These are phyloP conservation scores for Nipponia nippon DNA, from an alignment of 2,113 vertebrate species.

Conservation along the genomic window DNA sequence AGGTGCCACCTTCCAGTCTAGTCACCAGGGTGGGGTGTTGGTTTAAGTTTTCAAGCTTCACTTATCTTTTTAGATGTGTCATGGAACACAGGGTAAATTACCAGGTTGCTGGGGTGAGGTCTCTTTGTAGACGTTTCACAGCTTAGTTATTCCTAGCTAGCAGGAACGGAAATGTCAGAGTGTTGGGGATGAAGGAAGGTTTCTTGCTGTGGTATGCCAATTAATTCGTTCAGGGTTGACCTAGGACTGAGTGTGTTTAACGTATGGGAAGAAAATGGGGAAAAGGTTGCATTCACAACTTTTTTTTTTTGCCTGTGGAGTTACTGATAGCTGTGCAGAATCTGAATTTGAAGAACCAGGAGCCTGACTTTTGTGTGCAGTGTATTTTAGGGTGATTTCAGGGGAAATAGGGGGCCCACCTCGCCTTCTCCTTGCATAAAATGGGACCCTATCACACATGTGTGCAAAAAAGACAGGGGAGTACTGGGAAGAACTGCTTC, in stretches of 20 bases:
- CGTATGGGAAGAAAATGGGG: not conserved
- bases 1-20: not conserved
- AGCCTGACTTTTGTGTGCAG: rapidly evolving
- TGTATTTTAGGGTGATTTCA: not conserved
- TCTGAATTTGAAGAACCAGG: not conserved
- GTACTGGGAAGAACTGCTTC: not conserved
- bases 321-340: not conserved
- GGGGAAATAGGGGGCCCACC: not conserved
- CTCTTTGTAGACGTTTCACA: not conserved
- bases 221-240: not conserved
- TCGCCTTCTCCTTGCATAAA: not conserved
- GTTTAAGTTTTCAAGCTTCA: not conserved
- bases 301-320: not conserved
- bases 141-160: not conserved
- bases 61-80: not conserved
- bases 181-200: not conserved
- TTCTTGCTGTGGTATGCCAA: not conserved
- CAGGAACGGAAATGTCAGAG: not conserved
- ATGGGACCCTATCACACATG: not conserved
- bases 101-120: not conserved
- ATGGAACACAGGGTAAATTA: not conserved
- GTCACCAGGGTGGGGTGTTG: not conserved
- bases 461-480: not conserved
- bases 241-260: not conserved
- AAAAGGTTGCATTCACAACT: not conserved